Percentiles rank a stretch among this genome's conserved stretches.
These are phyloP conservation scores for Gadopsis marmoratus DNA, from an alignment of 2,797 vertebrate genomes.

Conservation along the genomic window DNA sequence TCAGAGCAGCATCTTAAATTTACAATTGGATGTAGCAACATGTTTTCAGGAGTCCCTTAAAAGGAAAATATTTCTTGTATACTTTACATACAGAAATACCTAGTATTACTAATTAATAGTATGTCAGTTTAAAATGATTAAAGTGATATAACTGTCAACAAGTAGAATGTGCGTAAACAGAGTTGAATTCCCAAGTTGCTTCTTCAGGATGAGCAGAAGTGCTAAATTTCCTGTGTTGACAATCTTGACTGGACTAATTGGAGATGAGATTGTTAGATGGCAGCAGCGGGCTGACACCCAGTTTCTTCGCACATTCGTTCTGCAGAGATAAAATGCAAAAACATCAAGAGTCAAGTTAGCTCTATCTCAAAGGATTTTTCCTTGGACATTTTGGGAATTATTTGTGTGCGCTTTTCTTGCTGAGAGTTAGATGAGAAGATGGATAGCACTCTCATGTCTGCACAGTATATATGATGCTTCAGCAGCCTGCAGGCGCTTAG, in stretches of 20 bases:
- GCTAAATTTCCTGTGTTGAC: background rate
- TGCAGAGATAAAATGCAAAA: slow-evolving; percentile 51
- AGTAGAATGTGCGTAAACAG: background rate
- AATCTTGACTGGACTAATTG: slow-evolving; percentile 5
- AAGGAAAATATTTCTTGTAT: background rate
- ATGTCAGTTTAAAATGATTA: background rate
- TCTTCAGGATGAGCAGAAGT: too few relatives aligned
- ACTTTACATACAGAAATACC: too few relatives aligned
- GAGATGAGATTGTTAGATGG: slow-evolving; percentile 72
- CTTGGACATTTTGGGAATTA: background rate
- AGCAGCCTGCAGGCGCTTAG: background rate
- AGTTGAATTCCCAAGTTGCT: background rate
- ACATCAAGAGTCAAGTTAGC: background rate
- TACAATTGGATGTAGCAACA: background rate
- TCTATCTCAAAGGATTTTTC: background rate
- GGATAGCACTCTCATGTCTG: background rate
- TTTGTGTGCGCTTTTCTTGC: background rate
- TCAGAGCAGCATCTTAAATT: background rate
- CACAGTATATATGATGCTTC: background rate
- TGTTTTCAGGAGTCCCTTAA: background rate
- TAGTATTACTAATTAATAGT: too few relatives aligned
- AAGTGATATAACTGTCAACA: background rate
- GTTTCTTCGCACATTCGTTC: slow-evolving; percentile 77
- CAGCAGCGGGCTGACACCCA: slow-evolving; percentile 72
- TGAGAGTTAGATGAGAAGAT: background rate